A percentile compares a stretch with the other conserved stretches of the same genome.
Evolutionary conservation across 2,797 vertebrate genomes (phyloP).

Genomic region (Falco novaeseelandiae): DNA sequence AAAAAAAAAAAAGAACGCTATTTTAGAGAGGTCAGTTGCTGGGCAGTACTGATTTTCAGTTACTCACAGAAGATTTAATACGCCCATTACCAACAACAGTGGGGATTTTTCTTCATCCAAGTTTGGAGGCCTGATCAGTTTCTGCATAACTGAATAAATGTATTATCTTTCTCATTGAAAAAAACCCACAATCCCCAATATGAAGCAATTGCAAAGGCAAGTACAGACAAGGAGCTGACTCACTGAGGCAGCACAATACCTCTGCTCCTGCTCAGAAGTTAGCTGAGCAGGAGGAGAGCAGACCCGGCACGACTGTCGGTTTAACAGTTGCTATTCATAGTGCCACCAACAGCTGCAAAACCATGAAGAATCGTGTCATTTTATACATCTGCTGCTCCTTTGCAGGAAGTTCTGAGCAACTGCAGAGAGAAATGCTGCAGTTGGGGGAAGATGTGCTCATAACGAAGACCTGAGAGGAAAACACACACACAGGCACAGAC

Average conservation of each 20-base stretch:
- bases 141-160: constrained; percentile 23
- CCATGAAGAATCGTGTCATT: constrained; percentile 25
- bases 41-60: neutral
- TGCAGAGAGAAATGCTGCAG: neutral
- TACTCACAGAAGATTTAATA: neutral
- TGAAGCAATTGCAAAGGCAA: neutral
- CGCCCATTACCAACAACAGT: neutral
- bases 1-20: neutral
- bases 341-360: constrained; percentile 42
- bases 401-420: neutral
- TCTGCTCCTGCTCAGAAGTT: constrained; percentile 27
- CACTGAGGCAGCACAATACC: constrained; percentile 25
- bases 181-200: neutral
- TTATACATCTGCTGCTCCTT: constrained; percentile 32
- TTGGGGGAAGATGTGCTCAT: neutral
- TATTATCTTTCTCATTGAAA: neutral
- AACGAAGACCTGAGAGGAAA: neutral
- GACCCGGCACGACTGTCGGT: neutral
- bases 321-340: constrained; percentile 52
- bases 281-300: constrained; percentile 1
- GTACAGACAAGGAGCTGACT: constrained; percentile 35
- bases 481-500: neutral
- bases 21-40: constrained; percentile 43
- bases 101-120: neutral
- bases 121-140: neutral